phyloP scores from a whole-genome alignment of 2,797 vertebrate species.

The Morus bassanus region DNA sequence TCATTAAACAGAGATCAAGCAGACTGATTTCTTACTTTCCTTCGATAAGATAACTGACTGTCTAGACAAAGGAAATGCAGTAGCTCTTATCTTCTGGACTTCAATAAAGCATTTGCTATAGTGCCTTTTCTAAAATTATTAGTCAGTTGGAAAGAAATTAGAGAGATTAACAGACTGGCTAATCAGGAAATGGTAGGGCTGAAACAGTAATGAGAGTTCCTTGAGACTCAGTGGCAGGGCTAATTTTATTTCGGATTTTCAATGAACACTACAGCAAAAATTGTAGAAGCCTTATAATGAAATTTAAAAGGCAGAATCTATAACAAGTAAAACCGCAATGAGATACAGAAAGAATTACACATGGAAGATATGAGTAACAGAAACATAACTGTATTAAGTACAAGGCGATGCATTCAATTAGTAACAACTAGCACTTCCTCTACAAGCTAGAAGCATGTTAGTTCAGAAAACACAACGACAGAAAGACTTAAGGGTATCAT shows the following conservation, averaged over 20 bases:
- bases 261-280: not conserved
- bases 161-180: not conserved
- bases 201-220: not conserved
- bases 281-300: not conserved
- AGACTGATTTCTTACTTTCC: not conserved
- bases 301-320: not conserved
- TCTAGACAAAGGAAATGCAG: not conserved
- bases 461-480: not conserved
- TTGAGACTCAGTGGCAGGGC: not conserved
- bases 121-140: not conserved
- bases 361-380: not conserved
- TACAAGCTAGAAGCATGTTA: not conserved
- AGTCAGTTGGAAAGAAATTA: not conserved
- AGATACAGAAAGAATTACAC: slow-evolving; percentile 4
- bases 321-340: not conserved
- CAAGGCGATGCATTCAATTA: not conserved
- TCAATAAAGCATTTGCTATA: not conserved
- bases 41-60: not conserved
- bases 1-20: not conserved
- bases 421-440: not conserved
- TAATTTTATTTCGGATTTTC: slow-evolving; percentile 26
- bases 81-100: not conserved
- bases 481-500: not conserved
- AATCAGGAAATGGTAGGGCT: not conserved
- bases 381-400: not conserved